Evolutionary conservation across 2,888 invertebrate genomes (phyloP).

Genomic region (Nemoura dubitans): DNA sequence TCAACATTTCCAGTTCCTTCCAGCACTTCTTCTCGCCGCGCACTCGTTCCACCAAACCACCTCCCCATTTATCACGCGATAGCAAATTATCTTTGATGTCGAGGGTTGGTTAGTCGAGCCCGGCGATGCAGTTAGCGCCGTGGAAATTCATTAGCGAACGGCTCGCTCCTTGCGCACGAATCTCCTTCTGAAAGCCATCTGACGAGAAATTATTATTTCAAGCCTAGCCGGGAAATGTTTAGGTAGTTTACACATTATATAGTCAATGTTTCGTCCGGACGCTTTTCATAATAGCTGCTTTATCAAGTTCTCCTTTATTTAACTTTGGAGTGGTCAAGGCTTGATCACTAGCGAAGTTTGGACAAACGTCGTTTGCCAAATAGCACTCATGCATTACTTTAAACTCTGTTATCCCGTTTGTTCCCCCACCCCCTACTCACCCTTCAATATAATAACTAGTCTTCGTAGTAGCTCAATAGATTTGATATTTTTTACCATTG

Average conservation of each 20-base stretch:
- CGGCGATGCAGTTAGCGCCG: not conserved
- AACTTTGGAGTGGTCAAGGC: not conserved
- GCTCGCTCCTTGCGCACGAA: not conserved
- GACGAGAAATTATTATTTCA: not conserved
- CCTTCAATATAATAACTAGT: too few species aligned
- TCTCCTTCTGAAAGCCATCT: not conserved
- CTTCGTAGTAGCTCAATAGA: too few species aligned
- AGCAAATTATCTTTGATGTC: conserved; percentile 5
- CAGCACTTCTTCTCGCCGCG: not conserved
- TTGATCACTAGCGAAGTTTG: not conserved
- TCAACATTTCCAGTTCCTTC: not conserved
- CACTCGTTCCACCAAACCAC: not conserved
- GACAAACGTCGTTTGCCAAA: not conserved
- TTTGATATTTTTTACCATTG: too few species aligned
- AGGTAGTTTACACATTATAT: not conserved
- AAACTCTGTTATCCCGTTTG: not conserved
- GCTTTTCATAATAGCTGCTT: not conserved
- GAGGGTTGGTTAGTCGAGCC: not conserved
- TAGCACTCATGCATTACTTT: not conserved
- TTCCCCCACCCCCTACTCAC: too few species aligned
- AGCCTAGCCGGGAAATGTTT: not conserved
- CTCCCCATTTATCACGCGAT: not conserved
- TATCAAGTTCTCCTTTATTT: not conserved
- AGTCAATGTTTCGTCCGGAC: not conserved
- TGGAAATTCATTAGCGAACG: not conserved